phyloP scores from a whole-genome alignment of 2,888 invertebrate genomes.

The Brachypalpus laphriformis region DNA sequence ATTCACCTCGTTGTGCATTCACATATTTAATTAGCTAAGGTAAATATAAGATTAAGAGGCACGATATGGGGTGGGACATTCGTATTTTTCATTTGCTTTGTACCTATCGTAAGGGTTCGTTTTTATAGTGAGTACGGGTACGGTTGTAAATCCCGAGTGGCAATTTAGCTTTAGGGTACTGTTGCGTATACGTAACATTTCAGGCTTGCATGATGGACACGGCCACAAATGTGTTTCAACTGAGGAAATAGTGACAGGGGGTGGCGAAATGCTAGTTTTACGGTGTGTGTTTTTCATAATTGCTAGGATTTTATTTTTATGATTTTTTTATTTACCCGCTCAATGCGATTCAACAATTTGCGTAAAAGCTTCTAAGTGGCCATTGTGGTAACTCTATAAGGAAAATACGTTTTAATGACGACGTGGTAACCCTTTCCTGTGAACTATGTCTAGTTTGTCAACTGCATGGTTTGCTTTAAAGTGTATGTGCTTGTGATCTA shows the following conservation, averaged over 20 bases:
- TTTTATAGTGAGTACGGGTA: slow-evolving; percentile 29
- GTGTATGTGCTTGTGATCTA: no score
- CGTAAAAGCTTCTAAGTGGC: neutral
- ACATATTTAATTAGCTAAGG: slow-evolving; percentile 73
- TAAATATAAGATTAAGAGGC: slow-evolving; percentile 70
- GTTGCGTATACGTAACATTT: slow-evolving; percentile 52
- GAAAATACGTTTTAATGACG: neutral
- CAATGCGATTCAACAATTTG: slow-evolving; percentile 56
- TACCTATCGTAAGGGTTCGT: slow-evolving; percentile 37
- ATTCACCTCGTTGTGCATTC: slow-evolving; percentile 70
- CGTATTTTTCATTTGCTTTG: slow-evolving; percentile 8
- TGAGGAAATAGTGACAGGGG: slow-evolving; percentile 9
- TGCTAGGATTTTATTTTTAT: slow-evolving; percentile 42
- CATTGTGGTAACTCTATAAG: neutral
- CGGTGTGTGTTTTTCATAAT: slow-evolving; percentile 50
- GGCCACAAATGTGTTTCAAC: neutral
- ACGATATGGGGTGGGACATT: slow-evolving; percentile 53
- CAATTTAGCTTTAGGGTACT: slow-evolving; percentile 26
- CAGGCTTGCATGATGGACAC: slow-evolving; percentile 20
- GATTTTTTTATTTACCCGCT: slow-evolving; percentile 44
- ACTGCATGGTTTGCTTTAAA: no score
- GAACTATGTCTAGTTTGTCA: no score
- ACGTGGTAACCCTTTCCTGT: neutral
- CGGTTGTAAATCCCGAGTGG: slow-evolving; percentile 28
- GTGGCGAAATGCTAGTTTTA: slow-evolving; percentile 28